phyloP scores from a whole-genome alignment of 2,888 invertebrate species.

The Zonitis immaculata region DNA sequence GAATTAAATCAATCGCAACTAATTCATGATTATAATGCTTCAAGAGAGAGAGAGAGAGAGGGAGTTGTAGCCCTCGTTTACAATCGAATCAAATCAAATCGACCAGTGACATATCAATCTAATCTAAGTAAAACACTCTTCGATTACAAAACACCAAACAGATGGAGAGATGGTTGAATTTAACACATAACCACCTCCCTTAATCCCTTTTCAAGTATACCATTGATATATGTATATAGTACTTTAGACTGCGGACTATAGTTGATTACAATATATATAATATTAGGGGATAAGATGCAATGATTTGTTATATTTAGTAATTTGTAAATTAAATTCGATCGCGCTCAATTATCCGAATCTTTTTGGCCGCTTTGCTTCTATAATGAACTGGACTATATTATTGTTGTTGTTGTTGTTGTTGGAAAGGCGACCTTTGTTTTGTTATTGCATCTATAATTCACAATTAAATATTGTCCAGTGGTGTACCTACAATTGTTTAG shows the following conservation, averaged over 20 bases:
- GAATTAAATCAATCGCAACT: slow-evolving; percentile 25
- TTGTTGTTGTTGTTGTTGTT: too few relatives aligned
- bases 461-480: slow-evolving; percentile 6
- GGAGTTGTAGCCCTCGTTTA: too few relatives aligned
- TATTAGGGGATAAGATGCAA: slow-evolving; percentile 15
- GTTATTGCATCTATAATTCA: slow-evolving; percentile 3
- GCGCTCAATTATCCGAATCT: too few relatives aligned
- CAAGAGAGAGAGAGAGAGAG: too few relatives aligned
- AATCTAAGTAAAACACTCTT: slow-evolving; percentile 35
- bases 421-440: too few relatives aligned
- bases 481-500: not conserved
- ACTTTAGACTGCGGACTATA: too few relatives aligned
- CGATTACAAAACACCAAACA: slow-evolving; percentile 28
- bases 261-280: slow-evolving; percentile 32
- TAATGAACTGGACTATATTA: slow-evolving; percentile 26
- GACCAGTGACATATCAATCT: slow-evolving; percentile 38
- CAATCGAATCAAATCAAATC: slow-evolving; percentile 34
- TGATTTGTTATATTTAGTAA: slow-evolving; percentile 33
- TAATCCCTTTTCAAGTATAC: slow-evolving; percentile 1
- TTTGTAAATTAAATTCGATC: slow-evolving; percentile 43
- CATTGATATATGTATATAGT: too few relatives aligned
- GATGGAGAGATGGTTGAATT: slow-evolving; percentile 36
- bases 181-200: slow-evolving; percentile 30
- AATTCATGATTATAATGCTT: slow-evolving; percentile 26
- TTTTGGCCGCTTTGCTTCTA: too few relatives aligned